phyloP scores from a whole-genome alignment of 2,113 vertebrate genomes.

The Gallinago paraguaiae region DNA sequence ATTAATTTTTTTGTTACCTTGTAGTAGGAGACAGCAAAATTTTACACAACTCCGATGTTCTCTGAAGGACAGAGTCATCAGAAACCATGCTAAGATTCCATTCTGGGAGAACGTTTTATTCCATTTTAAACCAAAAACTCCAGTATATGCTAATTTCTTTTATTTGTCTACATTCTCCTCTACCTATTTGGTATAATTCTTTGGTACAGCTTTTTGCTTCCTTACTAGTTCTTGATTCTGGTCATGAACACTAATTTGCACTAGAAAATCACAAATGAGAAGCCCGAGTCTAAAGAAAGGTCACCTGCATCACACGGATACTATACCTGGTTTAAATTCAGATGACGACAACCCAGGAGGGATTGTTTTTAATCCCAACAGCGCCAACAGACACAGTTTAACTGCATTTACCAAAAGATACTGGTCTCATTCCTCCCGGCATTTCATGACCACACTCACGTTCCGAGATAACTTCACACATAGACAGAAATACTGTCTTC shows the following conservation, averaged over 20 bases:
- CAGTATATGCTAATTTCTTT: neutral
- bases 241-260: neutral
- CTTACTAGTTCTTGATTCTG: neutral
- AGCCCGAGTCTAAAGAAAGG: neutral
- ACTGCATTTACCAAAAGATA: neutral
- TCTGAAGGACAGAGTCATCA: neutral
- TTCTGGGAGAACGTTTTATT: neutral
- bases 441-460: neutral
- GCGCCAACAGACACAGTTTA: neutral
- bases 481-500: neutral
- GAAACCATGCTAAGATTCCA: neutral
- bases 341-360: neutral
- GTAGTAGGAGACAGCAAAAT: neutral
- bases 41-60: neutral
- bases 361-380: neutral
- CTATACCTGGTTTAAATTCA: neutral
- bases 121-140: neutral
- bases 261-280: neutral
- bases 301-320: neutral
- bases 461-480: neutral
- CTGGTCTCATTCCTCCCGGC: neutral
- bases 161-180: neutral
- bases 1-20: neutral
- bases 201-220: neutral
- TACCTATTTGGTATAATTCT: too few relatives aligned